Evolutionary conservation across 2,797 vertebrate genomes (phyloP).

Genomic region (Amblyraja radiata): DNA sequence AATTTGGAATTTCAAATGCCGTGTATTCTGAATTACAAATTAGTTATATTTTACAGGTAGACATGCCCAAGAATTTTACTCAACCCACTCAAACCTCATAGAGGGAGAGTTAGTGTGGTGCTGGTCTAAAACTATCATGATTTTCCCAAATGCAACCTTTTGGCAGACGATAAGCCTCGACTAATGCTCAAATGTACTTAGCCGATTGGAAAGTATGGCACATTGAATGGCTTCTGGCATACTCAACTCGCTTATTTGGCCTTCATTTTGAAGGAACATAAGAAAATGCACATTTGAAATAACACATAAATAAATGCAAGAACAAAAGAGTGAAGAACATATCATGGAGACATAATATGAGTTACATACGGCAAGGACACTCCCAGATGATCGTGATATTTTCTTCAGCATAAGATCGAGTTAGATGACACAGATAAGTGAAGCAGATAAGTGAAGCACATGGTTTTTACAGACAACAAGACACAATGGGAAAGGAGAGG

Average conservation of each 20-base stretch:
- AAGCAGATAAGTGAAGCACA: slow-evolving; percentile 75
- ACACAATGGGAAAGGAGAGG: background rate
- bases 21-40: background rate
- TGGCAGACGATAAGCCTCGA: background rate
- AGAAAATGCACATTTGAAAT: slow-evolving; percentile 17
- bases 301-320: slow-evolving; percentile 21
- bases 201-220: background rate
- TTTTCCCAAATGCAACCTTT: background rate
- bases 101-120: background rate
- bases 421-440: slow-evolving; percentile 69
- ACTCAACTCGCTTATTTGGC: slow-evolving; percentile 32
- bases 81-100: background rate
- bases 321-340: slow-evolving; percentile 12
- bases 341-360: slow-evolving; percentile 42
- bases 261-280: slow-evolving; percentile 16
- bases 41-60: too few relatives aligned
- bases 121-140: background rate
- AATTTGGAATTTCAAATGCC: background rate
- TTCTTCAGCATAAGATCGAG: slow-evolving; percentile 62
- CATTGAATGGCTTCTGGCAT: background rate
- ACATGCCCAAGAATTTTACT: background rate
- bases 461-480: slow-evolving; percentile 59
- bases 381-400: slow-evolving; percentile 69
- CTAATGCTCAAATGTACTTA: background rate
- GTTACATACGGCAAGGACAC: slow-evolving; percentile 73